phyloP scores from a whole-genome alignment of 1,140 invertebrate genomes.

The Atta colombica region DNA sequence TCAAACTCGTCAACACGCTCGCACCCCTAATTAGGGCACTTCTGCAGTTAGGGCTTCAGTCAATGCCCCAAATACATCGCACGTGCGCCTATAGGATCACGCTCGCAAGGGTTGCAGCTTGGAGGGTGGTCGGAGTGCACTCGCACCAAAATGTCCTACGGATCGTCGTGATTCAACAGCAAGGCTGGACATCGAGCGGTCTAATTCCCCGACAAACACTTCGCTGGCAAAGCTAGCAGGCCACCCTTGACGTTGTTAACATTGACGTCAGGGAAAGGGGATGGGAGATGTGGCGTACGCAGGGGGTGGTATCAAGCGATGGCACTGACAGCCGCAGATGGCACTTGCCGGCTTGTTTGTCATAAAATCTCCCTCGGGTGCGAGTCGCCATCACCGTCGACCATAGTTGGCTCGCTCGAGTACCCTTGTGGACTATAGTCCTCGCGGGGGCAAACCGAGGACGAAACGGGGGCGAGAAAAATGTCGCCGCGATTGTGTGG shows the following conservation, averaged over 20 bases:
- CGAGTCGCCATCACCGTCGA: slow-evolving; percentile 60
- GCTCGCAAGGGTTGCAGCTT: slow-evolving; percentile 14
- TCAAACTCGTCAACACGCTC: slow-evolving; percentile 15
- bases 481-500: slow-evolving; percentile 49
- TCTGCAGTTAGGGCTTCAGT: not conserved
- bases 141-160: slow-evolving; percentile 54
- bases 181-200: slow-evolving; percentile 70
- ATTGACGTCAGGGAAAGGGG: slow-evolving; percentile 2
- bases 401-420: slow-evolving; percentile 56
- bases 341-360: slow-evolving; percentile 80
- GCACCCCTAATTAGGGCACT: slow-evolving; percentile 34
- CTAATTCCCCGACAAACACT: slow-evolving; percentile 82
- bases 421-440: slow-evolving; percentile 49
- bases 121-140: slow-evolving; percentile 46
- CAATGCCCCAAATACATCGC: slow-evolving; percentile 23
- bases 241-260: slow-evolving; percentile 72
- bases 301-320: slow-evolving; percentile 71
- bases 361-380: slow-evolving; percentile 75
- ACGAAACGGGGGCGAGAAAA: slow-evolving; percentile 44
- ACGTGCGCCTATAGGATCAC: slow-evolving; percentile 53
- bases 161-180: slow-evolving; percentile 63
- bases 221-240: slow-evolving; percentile 71
- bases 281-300: slow-evolving; percentile 18
- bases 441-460: slow-evolving; percentile 15
- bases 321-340: slow-evolving; percentile 79